Conservation (phyloP, 2,113 vertebrate species). For the Asarcornis scutulata region DNA sequence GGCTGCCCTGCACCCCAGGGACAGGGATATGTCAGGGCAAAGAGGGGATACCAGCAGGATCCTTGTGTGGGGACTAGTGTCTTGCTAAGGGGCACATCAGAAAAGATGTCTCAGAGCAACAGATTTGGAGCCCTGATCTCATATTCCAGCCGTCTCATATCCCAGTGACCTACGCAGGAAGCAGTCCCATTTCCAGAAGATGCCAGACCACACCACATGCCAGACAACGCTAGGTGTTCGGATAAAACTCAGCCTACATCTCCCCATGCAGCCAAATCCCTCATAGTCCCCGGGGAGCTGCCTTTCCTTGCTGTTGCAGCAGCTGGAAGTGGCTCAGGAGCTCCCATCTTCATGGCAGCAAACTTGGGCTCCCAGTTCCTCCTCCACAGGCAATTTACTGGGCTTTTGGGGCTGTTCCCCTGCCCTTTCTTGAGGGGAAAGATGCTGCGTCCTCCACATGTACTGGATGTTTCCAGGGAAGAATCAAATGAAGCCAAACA, state of each 20-base stretch:
- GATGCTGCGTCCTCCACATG: not conserved
- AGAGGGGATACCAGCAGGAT: not conserved
- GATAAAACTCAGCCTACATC: not conserved
- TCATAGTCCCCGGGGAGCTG: not conserved
- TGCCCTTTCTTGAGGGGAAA: not conserved
- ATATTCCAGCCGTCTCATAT: not conserved
- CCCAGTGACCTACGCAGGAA: fast-evolving
- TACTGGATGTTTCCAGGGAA: not conserved
- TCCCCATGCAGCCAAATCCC: not conserved
- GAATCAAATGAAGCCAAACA: not conserved
- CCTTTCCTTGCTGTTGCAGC: not conserved
- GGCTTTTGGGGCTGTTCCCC: not conserved
- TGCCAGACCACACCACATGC: not conserved
- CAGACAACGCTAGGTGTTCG: not conserved
- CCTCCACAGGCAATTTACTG: not conserved
- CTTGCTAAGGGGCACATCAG: not conserved
- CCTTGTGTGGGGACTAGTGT: not conserved
- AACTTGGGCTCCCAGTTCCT: not conserved
- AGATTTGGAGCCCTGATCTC: not conserved
- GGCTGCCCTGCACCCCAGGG: too few relatives aligned
- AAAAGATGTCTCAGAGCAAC: not conserved
- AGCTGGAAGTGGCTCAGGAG: not conserved
- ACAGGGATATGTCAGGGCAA: not conserved
- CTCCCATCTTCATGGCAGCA: not conserved
- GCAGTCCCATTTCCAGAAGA: not conserved